phyloP scores from a whole-genome alignment of 2,888 invertebrate species.

The Archips xylosteana region DNA sequence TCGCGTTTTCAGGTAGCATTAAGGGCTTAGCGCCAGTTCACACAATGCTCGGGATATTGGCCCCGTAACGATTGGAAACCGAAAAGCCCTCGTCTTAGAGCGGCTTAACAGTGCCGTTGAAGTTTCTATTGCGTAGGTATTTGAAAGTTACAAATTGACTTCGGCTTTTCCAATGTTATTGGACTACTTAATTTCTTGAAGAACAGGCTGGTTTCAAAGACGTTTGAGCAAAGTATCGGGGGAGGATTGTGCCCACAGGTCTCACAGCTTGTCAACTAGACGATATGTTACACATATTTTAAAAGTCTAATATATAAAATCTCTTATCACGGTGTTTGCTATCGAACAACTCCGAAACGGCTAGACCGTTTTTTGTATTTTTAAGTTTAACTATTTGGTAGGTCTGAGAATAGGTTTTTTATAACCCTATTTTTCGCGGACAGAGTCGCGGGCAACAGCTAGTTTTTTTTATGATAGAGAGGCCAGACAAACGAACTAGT shows the following conservation, averaged over 20 bases:
- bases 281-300: no score
- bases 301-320: no score
- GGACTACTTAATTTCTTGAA: neutral
- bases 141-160: neutral
- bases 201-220: neutral
- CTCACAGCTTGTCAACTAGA: no score
- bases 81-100: conserved; percentile 25
- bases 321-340: no score
- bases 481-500: no score
- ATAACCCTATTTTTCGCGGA: no score
- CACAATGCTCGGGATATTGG: conserved; percentile 31
- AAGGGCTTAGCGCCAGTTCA: conserved; percentile 13
- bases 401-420: no score
- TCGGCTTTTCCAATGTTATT: neutral
- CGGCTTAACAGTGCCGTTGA: conserved; percentile 11
- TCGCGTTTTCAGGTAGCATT: conserved; percentile 5
- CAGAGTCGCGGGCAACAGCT: no score
- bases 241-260: neutral
- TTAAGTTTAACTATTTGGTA: no score
- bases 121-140: neutral
- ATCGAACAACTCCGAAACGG: no score
- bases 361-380: no score
- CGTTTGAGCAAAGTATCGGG: neutral
- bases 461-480: no score
- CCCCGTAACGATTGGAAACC: conserved; percentile 20